Base-by-base conservation (phyloP, 2,113 vertebrate species). In the Carassius gibelio region DNA sequence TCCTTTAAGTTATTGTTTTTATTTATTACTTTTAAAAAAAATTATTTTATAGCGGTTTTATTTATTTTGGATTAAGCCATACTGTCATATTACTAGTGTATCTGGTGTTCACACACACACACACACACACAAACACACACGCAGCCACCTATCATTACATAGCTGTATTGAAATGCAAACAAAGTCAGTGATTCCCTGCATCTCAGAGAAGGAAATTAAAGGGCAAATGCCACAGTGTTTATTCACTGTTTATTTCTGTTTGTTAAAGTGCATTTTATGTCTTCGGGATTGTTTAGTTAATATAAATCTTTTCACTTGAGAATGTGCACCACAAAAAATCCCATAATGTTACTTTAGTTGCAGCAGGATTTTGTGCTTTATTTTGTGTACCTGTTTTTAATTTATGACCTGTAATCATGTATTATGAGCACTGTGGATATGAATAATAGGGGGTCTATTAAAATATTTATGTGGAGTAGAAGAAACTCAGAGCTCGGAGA, bases 381-480 rank as follows among this genome's bases (percentile, higher is more conserved):
- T 79, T 62, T 82, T 52, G 26, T 69, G 45, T 82, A 48, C 7
- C n/a, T 52, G 21, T 72, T 69, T 48, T 82, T 81, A 42, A n/a
- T 34, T 30, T 71, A n/a, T 57, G 34, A 57, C 19, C 52, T 59
- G 30, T 72, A 74, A 59, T 38, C 34, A 68, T 69, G 80, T 34
- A 52, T 81, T 64, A 55, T 42, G 50, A 83, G 68, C 81, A 59
- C 68, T 83, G 68, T 71, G 68, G 72, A 72, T 57, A 45, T 74
- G 48, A 72, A 57, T 30, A 57, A 72, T 74, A 83, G 81, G 10
- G 81, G 15, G 36, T 13, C 1, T 57, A n/a, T 57, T 72, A 38
- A 72, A 82, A 55, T 82, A 82, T 82, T 82, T 82, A 82, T 82
- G 48, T 69, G 62, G 17, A 55, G 26, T 50, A 36, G 36, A 82